Evolutionary conservation across 2,113 vertebrate genomes (phyloP).

Genomic region (Ramphastos sulfuratus): DNA sequence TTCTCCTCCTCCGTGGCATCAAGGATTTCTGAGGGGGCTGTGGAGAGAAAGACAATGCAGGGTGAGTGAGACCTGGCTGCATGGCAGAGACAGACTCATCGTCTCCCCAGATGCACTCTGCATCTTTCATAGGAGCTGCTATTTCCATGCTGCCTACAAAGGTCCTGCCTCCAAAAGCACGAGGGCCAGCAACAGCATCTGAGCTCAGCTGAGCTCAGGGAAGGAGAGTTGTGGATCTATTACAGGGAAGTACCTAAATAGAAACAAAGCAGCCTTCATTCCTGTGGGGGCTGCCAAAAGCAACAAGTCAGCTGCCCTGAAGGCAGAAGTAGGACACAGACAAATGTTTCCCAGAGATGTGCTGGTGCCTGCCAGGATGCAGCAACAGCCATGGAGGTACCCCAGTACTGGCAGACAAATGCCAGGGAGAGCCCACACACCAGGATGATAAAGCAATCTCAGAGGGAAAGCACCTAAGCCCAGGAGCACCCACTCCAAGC

Average conservation of each 20-base stretch:
- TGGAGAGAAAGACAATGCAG: constrained; percentile 8
- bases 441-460: not conserved
- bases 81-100: not conserved
- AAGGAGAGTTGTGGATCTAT: not conserved
- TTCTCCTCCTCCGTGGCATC: constrained; percentile 87
- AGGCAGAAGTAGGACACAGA: not conserved
- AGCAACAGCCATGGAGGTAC: not conserved
- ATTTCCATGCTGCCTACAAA: not conserved
- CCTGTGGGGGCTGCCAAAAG: not conserved
- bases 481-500: not conserved
- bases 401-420: not conserved
- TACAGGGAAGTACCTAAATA: not conserved
- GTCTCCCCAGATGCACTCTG: not conserved
- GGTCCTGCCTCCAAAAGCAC: not conserved
- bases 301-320: not conserved
- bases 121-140: not conserved
- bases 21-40: constrained; percentile 89
- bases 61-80: not conserved
- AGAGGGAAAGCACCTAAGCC: not conserved
- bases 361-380: not conserved
- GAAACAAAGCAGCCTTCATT: not conserved
- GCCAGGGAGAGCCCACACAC: not conserved
- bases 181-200: not conserved
- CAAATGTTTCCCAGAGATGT: not conserved
- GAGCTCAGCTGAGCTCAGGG: not conserved